Evolutionary conservation across 1,140 invertebrate genomes (phyloP).

Genomic region (Hycleus phaleratus): DNA sequence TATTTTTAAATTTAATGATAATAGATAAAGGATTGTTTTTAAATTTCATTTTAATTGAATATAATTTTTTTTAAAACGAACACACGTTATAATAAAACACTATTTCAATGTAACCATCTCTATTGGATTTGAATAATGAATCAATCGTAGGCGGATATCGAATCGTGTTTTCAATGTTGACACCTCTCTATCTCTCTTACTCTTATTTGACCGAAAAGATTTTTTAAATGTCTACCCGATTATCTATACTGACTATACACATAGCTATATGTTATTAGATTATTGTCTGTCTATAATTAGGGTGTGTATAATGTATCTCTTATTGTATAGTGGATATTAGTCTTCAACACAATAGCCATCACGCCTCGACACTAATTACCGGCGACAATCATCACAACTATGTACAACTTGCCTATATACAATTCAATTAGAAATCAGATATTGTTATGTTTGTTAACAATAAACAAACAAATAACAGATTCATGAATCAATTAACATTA

Average conservation of each 20-base stretch:
- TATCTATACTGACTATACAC: too few species aligned
- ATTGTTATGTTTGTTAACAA: too few species aligned
- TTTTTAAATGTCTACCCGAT: background rate
- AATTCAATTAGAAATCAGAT: too few species aligned
- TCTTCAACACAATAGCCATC: constrained; percentile 9
- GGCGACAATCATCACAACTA: constrained; percentile 9
- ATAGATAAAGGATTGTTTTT: constrained; percentile 3
- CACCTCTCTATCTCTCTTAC: constrained; percentile 1
- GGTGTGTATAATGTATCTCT: constrained; percentile 10
- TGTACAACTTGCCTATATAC: background rate
- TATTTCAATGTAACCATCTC: background rate
- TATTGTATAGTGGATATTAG: constrained; percentile 13
- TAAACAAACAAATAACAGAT: too few species aligned
- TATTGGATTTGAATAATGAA: background rate
- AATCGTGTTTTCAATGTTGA: constrained; percentile 1
- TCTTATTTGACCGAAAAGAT: constrained; percentile 1
- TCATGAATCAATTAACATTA: too few species aligned
- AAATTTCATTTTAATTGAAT: constrained; percentile 5
- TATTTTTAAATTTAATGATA: constrained; percentile 2
- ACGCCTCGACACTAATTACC: constrained; percentile 13
- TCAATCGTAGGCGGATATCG: constrained; percentile 1
- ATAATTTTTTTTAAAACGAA: constrained; percentile 3
- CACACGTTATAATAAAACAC: background rate
- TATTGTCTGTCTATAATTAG: constrained; percentile 9
- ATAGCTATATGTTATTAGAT: constrained; percentile 4